Base-by-base conservation (phyloP, 2,113 vertebrate species). In the Esox niger region DNA sequence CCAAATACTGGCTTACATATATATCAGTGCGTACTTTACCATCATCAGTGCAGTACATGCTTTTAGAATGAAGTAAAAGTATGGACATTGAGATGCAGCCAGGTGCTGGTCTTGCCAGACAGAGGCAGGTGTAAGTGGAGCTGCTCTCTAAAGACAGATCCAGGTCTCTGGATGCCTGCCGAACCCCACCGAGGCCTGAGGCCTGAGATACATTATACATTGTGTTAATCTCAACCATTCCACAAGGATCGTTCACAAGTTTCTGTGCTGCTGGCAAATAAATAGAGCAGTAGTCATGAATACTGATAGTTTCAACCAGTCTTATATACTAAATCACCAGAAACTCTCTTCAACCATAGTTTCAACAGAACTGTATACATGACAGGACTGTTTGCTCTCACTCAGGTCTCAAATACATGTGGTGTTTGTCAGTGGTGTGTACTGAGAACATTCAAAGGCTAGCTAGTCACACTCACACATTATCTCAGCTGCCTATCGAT, bases 141-240 rank as follows among this genome's bases (percentile, higher is more conserved):
- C 81, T 88, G 6, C 33, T 68, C 38, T 49, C 21, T 0, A 77
- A 13, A 71, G 84, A 38, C 63, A 66, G 71, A n/a, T n/a, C n/a
- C n/a, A n/a, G n/a, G n/a, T n/a, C n/a, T n/a, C 67, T 88, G 9
- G 87, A 84, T 66, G 78, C 73, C 3, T 79, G 62, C 30, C 87
- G 38, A 82, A 85, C 35, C 30, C 75, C 27, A 30, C 15, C 6
- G 27, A 59, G n/a, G 43, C 46, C 59, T 62, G 27, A 33, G 52
- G 52, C 21, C 23, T 9, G 15, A 17, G 47, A 52, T 7, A 6
- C 25, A 17, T 7, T 52, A 6, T 52, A 52, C 47, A 52, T 21
- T 11, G 35, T 38, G 35, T n/a, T n/a, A n/a, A n/a, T n/a, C 35
- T 38, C 35, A 38, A 5, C 5, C 35, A 38, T 38, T 6, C 35